A percentile compares a stretch with the other conserved stretches of the same genome.
Evolutionary conservation across 1,140 invertebrate genomes (phyloP).

Genomic region (Ephestia elutella): DNA sequence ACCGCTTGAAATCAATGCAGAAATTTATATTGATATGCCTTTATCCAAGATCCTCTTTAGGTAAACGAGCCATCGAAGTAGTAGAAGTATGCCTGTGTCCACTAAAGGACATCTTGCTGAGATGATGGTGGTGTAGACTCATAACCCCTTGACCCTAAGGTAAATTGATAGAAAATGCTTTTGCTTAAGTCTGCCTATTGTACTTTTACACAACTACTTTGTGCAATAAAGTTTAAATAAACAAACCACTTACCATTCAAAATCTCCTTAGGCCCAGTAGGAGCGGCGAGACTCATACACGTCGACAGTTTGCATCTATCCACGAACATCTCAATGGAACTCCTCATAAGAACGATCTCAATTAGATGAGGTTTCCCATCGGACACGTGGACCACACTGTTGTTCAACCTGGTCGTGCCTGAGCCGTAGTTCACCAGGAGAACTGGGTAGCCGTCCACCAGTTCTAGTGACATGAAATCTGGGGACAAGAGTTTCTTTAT

Average conservation of each 20-base stretch:
- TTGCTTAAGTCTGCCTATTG: no score
- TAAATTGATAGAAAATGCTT: no score
- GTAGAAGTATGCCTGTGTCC: no score
- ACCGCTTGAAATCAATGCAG: no score
- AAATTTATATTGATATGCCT: no score
- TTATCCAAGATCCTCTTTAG: no score
- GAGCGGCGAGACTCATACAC: slow-evolving; percentile 81
- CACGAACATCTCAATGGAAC: slow-evolving; percentile 83
- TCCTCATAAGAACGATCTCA: slow-evolving; percentile 84
- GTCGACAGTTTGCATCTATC: slow-evolving; percentile 83
- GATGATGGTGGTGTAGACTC: no score
- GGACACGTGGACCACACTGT: slow-evolving; percentile 82
- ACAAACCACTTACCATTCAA: slow-evolving; percentile 79
- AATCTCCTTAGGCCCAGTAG: slow-evolving; percentile 82
- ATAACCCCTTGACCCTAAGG: no score
- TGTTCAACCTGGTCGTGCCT: slow-evolving; percentile 82
- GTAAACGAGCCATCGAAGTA: no score
- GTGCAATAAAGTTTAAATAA: no score
- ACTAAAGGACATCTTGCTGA: no score
- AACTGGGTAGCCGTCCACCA: slow-evolving; percentile 88
- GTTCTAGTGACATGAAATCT: slow-evolving; percentile 95
- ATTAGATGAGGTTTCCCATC: slow-evolving; percentile 88
- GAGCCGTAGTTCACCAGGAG: slow-evolving; percentile 93
- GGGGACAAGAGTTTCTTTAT: slow-evolving; percentile 37
- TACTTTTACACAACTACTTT: no score